These are phyloP conservation scores for Crypturellus tataupa DNA, from an alignment of 2,797 vertebrate species.

Conservation along the genomic window DNA sequence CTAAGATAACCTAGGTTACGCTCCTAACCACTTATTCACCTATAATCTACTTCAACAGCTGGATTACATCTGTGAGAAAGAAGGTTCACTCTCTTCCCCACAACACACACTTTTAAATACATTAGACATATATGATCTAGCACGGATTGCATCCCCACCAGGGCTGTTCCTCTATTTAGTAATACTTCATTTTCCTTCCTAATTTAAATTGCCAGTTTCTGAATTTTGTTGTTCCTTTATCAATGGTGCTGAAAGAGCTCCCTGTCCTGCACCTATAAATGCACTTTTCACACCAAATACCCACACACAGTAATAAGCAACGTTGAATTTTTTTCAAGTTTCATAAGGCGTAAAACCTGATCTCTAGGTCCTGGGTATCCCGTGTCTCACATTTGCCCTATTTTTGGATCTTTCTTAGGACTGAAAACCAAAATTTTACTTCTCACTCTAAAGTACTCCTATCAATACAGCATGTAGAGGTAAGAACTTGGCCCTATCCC, in stretches of 20 bases:
- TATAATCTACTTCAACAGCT: neutral
- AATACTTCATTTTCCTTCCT: neutral
- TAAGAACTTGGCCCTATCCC: neutral
- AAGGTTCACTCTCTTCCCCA: neutral
- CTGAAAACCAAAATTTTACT: neutral
- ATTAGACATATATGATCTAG: neutral
- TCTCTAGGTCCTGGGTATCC: neutral
- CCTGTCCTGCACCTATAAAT: neutral
- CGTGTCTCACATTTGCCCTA: neutral
- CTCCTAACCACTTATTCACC: neutral
- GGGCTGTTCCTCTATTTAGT: constrained; percentile 15
- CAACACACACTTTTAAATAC: neutral
- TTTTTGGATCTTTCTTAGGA: neutral
- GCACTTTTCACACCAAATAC: neutral
- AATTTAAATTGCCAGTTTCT: constrained; percentile 40
- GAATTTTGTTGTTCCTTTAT: neutral
- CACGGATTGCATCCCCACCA: neutral
- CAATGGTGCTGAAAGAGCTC: neutral
- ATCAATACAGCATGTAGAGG: neutral
- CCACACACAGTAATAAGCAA: neutral
- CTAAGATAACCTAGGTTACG: neutral
- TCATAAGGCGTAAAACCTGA: neutral
- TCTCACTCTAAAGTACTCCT: neutral
- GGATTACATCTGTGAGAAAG: neutral
- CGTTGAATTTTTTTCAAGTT: neutral